Evolutionary conservation across 23 tunicate genomes (phyloP).

Genomic region (Botrylloides violaceus): DNA sequence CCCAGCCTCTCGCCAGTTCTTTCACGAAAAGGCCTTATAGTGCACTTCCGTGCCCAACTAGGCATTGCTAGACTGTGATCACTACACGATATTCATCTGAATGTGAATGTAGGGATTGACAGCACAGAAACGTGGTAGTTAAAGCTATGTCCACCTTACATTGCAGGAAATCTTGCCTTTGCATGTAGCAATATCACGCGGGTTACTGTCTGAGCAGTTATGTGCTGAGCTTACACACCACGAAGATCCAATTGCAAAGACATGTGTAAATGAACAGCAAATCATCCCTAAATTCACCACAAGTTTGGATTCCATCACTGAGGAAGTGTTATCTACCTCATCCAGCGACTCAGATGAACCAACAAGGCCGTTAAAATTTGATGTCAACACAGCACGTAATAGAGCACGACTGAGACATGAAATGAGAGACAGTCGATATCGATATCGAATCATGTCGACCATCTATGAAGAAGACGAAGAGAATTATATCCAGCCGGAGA

Average conservation of each 20-base stretch:
- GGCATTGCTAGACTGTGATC: no score
- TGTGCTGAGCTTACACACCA: background rate
- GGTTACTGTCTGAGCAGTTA: slow-evolving; percentile 8
- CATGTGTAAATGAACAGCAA: background rate
- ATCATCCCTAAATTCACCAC: background rate
- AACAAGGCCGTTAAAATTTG: background rate
- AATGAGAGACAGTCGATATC: slow-evolving; percentile 6
- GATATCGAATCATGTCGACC: slow-evolving; percentile 18
- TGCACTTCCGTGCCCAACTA: no score
- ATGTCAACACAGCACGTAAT: background rate
- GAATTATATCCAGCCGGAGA: background rate
- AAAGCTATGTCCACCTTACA: background rate
- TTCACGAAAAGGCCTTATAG: no score
- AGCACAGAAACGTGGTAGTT: no score
- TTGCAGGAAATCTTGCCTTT: slow-evolving; percentile 19
- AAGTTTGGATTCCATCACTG: slow-evolving; percentile 8
- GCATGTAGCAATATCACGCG: slow-evolving; percentile 12
- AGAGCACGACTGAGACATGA: slow-evolving; percentile 13
- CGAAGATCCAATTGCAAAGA: slow-evolving; percentile 2
- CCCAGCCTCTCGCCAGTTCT: no score
- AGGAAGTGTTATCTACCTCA: slow-evolving; percentile 22
- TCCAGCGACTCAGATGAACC: slow-evolving; percentile 28
- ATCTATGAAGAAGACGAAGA: slow-evolving; percentile 25
- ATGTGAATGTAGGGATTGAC: no score
- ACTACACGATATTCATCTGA: no score